Evolutionary conservation across 2,113 vertebrate species (phyloP).

Genomic region (Cranoglanis bouderius): DNA sequence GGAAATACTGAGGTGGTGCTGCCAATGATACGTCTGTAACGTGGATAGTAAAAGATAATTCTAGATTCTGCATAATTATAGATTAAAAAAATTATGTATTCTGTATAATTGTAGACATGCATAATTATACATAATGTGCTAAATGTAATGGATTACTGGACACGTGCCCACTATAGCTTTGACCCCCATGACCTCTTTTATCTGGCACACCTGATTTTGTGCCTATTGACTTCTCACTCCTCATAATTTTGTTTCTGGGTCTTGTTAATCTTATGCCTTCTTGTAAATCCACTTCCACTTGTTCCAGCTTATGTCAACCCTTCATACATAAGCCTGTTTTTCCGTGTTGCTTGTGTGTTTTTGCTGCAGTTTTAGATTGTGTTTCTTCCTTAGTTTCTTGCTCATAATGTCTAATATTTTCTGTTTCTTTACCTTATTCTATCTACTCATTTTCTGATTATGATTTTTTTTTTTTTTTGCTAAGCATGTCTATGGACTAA

Average conservation of each 20-base stretch:
- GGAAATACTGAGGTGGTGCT: background rate
- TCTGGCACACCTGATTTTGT: background rate
- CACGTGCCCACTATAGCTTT: background rate
- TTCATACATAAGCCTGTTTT: background rate
- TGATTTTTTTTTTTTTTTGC: background rate
- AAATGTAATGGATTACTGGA: background rate
- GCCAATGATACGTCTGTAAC: background rate
- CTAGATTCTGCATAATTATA: background rate
- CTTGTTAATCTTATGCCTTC: background rate
- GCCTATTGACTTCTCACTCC: background rate
- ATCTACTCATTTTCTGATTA: background rate
- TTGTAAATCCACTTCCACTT: background rate
- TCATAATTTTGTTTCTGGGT: background rate
- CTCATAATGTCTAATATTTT: background rate
- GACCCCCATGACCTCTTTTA: background rate
- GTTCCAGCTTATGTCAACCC: background rate
- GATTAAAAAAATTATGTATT: background rate
- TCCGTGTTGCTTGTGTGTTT: background rate
- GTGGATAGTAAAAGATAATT: constrained; percentile 2
- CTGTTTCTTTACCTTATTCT: background rate
- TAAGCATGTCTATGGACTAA: background rate
- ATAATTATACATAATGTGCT: background rate
- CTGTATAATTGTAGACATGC: background rate
- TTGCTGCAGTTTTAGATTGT: background rate
- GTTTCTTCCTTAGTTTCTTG: background rate